Percentiles rank a stretch among this genome's conserved stretches.
Conservation (phyloP, 2,113 vertebrate species). For the Plecotus auritus region DNA sequence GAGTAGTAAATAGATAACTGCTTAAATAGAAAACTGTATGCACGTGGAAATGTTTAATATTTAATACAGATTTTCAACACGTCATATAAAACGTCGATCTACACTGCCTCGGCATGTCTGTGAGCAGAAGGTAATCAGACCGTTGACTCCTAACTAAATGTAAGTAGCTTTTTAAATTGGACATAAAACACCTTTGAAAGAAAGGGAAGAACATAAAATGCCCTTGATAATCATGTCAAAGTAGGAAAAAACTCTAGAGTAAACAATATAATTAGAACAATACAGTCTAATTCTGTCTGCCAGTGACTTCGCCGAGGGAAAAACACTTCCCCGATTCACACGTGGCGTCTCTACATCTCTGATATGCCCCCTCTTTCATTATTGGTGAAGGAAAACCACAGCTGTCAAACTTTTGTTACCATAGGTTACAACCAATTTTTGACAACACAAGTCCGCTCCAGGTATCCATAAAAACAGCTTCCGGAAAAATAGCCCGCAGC, state of each 20-base stretch:
- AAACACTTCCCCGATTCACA: background rate
- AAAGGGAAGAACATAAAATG: background rate
- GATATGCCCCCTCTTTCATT: background rate
- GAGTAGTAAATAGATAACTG: background rate
- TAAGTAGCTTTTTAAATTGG: background rate
- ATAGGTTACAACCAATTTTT: background rate
- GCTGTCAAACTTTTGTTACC: constrained; percentile 17
- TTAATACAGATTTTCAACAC: background rate
- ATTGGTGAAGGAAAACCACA: background rate
- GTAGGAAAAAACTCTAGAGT: background rate
- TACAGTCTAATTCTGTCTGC: background rate
- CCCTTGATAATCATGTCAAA: background rate
- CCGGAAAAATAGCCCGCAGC: background rate
- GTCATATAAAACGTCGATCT: background rate
- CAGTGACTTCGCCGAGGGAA: background rate
- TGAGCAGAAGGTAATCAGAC: background rate
- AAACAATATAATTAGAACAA: constrained; percentile 18
- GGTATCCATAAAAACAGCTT: background rate
- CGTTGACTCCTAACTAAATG: background rate
- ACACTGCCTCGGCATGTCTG: background rate
- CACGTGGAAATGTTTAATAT: background rate
- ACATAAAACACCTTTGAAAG: background rate
- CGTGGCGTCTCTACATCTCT: background rate
- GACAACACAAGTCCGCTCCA: background rate
- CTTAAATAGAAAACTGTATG: background rate